Base-by-base conservation (phyloP, 2,113 vertebrate species). In the Serinus canaria region DNA sequence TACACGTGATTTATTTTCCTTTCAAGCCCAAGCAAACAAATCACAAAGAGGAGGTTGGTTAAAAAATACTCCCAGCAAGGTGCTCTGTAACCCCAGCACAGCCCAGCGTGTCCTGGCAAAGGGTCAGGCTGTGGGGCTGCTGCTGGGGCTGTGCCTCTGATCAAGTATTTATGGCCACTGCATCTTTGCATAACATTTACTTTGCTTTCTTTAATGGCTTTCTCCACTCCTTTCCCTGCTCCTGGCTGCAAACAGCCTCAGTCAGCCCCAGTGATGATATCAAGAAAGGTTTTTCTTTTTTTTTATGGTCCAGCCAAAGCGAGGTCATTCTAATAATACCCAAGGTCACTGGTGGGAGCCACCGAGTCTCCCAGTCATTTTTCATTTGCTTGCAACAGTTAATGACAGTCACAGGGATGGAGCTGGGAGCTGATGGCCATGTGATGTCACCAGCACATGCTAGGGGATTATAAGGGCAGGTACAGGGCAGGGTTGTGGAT, bases 281-380 rank as follows among this genome's bases (percentile, higher is more conserved):
- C 98, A 98, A 98, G 98, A 98, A 97, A 97, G 97, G 91, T 85
- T 92, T 94, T 82, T 83, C 56, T 87, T 28, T 87, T 83, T 93
- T 98, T 93, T 98, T 97, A 97, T 98, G 97, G 98, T 97, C 98
- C 98, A 97, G 98, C 98, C 98, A 98, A 98, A 98, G 97, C 91
- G 97, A 98, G 98, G 98, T 98, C 98, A 98, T 98, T 97, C 97
- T 98, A 98, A 99, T 98, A 98, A 98, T 98, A 98, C 97, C 97
- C 97, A 97, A 98, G 98, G 98, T 98, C 98, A 97, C 97, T 91
- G 95, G 96, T 97, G 98, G 98, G 98, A 98, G 98, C 98, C 98
- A 97, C 97, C 39, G 95, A 98, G 98, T 98, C 98, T 98, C 98
- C 97, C 97, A 98, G 98, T 98, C 98, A 98, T 98, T 98, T 98